Evolutionary conservation across 37 sponge, comb jelly and placozoan species (phyloP).

Genomic region (Ianthella basta): DNA sequence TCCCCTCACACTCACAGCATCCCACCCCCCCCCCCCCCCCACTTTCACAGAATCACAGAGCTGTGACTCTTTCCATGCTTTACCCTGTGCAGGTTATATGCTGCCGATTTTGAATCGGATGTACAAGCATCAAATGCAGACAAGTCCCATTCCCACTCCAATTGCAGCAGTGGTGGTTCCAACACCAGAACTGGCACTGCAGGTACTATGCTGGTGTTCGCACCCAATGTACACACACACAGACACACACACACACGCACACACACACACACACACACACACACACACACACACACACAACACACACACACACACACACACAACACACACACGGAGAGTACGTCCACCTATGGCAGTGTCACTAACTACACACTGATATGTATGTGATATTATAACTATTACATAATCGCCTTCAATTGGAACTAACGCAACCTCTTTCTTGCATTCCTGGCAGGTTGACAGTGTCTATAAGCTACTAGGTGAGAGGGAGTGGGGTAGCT

Average conservation of each 20-base stretch:
- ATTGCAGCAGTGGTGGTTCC: constrained; percentile 70
- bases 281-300: constrained; percentile 23
- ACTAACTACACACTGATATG: too few species aligned
- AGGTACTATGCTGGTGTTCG: too few species aligned
- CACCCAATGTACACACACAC: not conserved
- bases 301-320: constrained; percentile 26
- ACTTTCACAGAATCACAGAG: not conserved
- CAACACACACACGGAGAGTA: constrained; percentile 22
- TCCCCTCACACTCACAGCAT: not conserved
- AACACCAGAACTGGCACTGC: constrained; percentile 76
- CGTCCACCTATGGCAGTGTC: too few species aligned
- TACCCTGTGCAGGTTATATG: constrained; percentile 51
- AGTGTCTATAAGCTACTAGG: constrained; percentile 54
- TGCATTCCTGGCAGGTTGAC: constrained; percentile 51
- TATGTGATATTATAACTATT: too few species aligned
- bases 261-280: constrained; percentile 28
- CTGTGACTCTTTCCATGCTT: not conserved
- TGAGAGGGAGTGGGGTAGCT: constrained; percentile 18
- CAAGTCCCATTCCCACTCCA: constrained; percentile 52
- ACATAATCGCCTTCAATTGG: too few species aligned
- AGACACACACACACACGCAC: constrained; percentile 29
- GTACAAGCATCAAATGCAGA: constrained; percentile 61
- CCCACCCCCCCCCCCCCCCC: too few species aligned
- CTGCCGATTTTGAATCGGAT: constrained; percentile 62
- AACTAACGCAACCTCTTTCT: too few species aligned